Base-by-base conservation (phyloP, 1,140 invertebrate genomes). In the Solenopsis fugax region DNA sequence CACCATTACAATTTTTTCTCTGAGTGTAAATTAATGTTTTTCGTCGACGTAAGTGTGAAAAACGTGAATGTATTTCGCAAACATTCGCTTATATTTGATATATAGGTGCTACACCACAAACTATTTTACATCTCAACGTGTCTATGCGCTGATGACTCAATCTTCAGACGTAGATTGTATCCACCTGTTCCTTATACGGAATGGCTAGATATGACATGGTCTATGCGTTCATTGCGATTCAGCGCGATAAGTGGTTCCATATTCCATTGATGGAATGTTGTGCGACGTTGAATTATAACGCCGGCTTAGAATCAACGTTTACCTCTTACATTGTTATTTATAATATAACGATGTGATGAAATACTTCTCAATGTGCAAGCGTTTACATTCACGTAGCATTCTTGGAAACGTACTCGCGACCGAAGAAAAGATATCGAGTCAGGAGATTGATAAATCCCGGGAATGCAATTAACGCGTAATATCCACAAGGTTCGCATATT, bases 101-200 rank as follows among this genome's bases (percentile, higher is more conserved):
- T 34, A 21, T 56, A 34, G 12, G 48, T 29, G 21, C 13, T 21
- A 18, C 60, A 13, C 12, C 45, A 9, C 12, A 64, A 56, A 81
- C 58, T 60, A 12, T 18, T 58, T 48, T 16, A 16, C 52, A 24
- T 72, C 21, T 45, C 21, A 9, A 6, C n/a, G 1, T 60, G 18
- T 50, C 41, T 24, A n/a, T 58, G 29, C 7, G 2, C 41, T 62
- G 67, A 73, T 84, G 80, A 75, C 80, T 85, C 73, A 85, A 88
- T 80, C 82, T 37, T 71, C 34, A 16, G n/a, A 45, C 45, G 13
- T 54, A 77, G 76, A 87, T 85, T 75, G 48, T 75, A 56, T 87
- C 72, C 73, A 73, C 86, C 72, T 82, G 72, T 85, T 85, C 60
- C 62, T 85, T 64, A 45, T 73, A 60, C 54, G 52, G 54, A 58